These are phyloP conservation scores for Nasua narica DNA, from an alignment of 2,797 vertebrate genomes.

Conservation along the genomic window DNA sequence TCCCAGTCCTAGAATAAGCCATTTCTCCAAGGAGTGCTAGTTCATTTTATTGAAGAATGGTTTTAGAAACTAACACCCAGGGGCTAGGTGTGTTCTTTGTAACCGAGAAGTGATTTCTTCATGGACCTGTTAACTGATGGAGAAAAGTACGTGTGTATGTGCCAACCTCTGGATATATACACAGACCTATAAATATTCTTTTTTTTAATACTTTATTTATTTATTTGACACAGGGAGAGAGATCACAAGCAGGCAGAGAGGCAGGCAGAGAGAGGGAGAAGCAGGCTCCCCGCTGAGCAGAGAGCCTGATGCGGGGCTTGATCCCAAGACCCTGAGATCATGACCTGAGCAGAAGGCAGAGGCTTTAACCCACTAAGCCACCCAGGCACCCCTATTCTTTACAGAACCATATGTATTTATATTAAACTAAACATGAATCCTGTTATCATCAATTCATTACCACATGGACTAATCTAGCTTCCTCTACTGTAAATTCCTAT, in stretches of 20 bases:
- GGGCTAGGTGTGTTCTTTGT: background rate
- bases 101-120: background rate
- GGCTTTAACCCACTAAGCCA: too few species aligned
- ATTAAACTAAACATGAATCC: background rate
- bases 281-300: too few species aligned
- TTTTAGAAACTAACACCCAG: background rate
- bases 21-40: background rate
- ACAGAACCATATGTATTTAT: too few species aligned
- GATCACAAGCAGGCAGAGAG: too few species aligned
- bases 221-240: too few species aligned
- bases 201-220: too few species aligned
- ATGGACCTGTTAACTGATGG: background rate
- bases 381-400: too few species aligned
- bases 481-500: background rate
- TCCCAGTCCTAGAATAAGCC: background rate
- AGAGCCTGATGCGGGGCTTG: too few species aligned
- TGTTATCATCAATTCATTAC: background rate
- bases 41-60: background rate
- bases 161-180: background rate
- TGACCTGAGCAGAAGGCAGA: too few species aligned
- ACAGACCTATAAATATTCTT: background rate
- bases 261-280: too few species aligned
- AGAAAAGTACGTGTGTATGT: background rate
- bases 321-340: too few species aligned
- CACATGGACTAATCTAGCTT: background rate